Evolutionary conservation across 2,113 vertebrate genomes (phyloP), one percentile per base, ranked within the genome.

Genomic region (Apteryx owenii): DNA sequence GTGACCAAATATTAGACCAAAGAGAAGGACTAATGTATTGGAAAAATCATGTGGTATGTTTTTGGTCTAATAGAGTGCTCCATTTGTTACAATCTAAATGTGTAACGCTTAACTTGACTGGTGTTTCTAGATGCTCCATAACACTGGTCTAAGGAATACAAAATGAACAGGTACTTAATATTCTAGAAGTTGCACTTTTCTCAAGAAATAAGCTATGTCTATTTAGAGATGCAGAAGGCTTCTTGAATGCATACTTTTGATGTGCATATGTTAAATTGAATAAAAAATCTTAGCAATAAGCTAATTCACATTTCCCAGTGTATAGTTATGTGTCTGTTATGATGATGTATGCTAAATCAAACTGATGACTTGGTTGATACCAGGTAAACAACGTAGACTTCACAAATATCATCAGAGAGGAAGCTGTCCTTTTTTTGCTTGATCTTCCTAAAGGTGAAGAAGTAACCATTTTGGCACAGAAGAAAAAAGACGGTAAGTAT

Each of bases 301-400:
- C 20, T 62, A 5, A 25, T 79, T 46, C 11, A 75, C 8, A 42
- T 86, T 93, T 85, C 16, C 21, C 20, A 0, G 58, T 78, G 7
- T 77, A 3, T 60, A 51, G 12, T 79, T 61, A 51, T 64, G 48
- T 79, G 2, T 88, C 36, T 62, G 23, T 82, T 80, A 50, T 13
- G 20, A 56, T 2, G 22, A 56, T 2, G 1, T 62, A 42, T 54
- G 29, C 51, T 90, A 12, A 89, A 68, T 93, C 75, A 84, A 90
- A 85, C 81, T 58, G 33, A 46, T 95, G 85, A 28, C 42, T 94
- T 85, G 51, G 31, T 94, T 89, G 44, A 81, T 91, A 70, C 70
- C 88, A 99, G 99, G 99, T 99, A 97, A 99, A 99, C 96, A 99
- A 99, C 25, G 99, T 99, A 75, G 99, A 99, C 97, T 99, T 99